These are phyloP conservation scores for Panopea generosa DNA, from an alignment of 2,888 invertebrate species.

Conservation along the genomic window DNA sequence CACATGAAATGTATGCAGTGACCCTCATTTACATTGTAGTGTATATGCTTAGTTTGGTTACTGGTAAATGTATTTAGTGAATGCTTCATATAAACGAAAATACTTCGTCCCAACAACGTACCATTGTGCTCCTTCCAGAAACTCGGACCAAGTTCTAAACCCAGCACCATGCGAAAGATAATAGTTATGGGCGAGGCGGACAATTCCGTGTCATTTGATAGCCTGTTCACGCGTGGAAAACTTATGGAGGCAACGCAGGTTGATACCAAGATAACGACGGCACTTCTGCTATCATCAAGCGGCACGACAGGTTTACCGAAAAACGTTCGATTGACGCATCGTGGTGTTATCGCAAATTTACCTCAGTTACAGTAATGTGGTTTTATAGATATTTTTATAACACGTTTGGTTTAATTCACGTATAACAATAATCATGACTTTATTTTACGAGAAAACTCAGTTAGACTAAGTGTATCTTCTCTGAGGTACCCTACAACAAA, in stretches of 20 bases:
- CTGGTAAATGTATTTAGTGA: no score
- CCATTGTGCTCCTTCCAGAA: constrained; percentile 29
- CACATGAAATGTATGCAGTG: no score
- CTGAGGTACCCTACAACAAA: no score
- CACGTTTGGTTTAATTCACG: no score
- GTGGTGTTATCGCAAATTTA: constrained; percentile 33
- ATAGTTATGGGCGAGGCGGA: background rate
- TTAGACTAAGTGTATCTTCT: no score
- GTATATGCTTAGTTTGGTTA: no score
- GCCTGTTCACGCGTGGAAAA: constrained; percentile 19
- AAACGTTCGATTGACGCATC: constrained; percentile 43
- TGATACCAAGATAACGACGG: constrained; percentile 24
- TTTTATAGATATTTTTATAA: no score
- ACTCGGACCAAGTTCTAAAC: constrained; percentile 26
- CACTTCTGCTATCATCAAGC: constrained; percentile 45
- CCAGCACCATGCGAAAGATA: constrained; percentile 13
- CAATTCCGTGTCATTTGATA: constrained; percentile 32
- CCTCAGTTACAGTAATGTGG: constrained; percentile 36
- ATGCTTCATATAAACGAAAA: no score
- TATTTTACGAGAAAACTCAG: no score
- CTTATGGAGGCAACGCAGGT: constrained; percentile 18
- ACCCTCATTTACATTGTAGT: no score
- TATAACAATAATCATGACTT: no score
- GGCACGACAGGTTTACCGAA: constrained; percentile 53
- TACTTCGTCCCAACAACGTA: no score